Evolutionary conservation across 1,140 invertebrate genomes (phyloP), one percentile per base, ranked within the genome.

Genomic region (Anastrepha obliqua): DNA sequence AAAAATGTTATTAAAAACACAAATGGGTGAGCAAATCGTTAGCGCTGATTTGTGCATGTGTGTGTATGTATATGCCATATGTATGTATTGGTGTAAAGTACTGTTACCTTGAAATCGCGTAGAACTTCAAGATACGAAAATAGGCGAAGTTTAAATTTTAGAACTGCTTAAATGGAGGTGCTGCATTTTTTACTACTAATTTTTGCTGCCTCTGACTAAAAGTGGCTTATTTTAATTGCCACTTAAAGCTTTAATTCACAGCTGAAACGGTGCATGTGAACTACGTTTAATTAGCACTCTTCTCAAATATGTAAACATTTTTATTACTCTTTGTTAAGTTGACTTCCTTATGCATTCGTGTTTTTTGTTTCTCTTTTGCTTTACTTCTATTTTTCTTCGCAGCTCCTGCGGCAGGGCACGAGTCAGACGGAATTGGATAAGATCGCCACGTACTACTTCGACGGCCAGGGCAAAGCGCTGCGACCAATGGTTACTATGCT

Each of bases 381-480:
- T 55, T 55, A 6, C n/a, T 85, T 85, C 88, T 62, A 2, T 51
- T 51, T 64, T 39, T n/a, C 11, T 59, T 94, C 95, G 86, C 93
- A 98, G 97, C 95, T 96, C 93, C 94, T 98, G 90, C 94, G 95
- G 90, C 95, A 94, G 90, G 97, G 97, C 91, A 97, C 97, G 90
- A 96, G 96, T 92, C 95, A 97, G 92, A 94, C 96, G 86, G 96
- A 98, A 93, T 94, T 99, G 90, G 96, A 96, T 92, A 96, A 96
- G 90, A 98, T 99, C 94, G 96, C 98, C 78, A 97, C 96, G 90
- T 99, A 99, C 94, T 99, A 99, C 94, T 99, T 99, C 94, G 97
- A 98, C 94, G 98, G 98, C 55, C 97, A 98, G 93, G 98, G 98
- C 88, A 99, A 99, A 95, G 97, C 98, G 74, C 95, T 99, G 86